Base-by-base conservation (phyloP, 1,140 invertebrate species). In the Meloidogyne hapla region DNA sequence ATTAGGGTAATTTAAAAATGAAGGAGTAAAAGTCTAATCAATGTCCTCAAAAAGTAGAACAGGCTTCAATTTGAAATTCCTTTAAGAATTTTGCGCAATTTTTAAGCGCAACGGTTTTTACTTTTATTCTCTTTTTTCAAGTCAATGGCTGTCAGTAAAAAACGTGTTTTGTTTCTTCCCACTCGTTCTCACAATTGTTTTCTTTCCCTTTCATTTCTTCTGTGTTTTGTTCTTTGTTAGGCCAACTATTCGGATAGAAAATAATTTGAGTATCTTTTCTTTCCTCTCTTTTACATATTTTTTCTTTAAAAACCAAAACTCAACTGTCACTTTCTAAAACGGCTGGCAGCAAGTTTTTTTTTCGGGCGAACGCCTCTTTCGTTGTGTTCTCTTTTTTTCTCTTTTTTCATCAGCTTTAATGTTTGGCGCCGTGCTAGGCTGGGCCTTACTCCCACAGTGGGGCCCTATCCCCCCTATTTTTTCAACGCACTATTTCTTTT, bases 401-500 rank as follows among this genome's bases (percentile, higher is more conserved):
- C n/a, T 56, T 56, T 56, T 56, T 56, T 13, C 5, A n/a, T n/a
- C 18, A 13, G 5, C n/a, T 56, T 56, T 56, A 56, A 56, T 56
- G 48, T 56, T 56, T 56, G 5, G 48, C 48, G 18, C 48, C 48
- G 48, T 56, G 48, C 48, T 56, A 56, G 48, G 48, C 48, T 6
- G 48, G 18, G 48, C 18, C 48, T n/a, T 56, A 56, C 48, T 56
- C 48, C 48, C 18, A 56, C 48, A 56, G 48, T 56, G 48, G 48
- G 48, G 48, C 48, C 48, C 48, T 56, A 56, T 56, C 48, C n/a
- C 18, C 6, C 8, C 6, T n/a, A 21, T n/a, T 56, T 56, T 56
- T 56, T 56, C n/a, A 56, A 56, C 48, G n/a, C n/a, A 56, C 48
- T 56, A 56, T 56, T 56, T 56, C 48, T 56, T 5, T 56, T 56